These are phyloP conservation scores for Thrips palmi DNA, from an alignment of 1,140 invertebrate species.

Conservation along the genomic window DNA sequence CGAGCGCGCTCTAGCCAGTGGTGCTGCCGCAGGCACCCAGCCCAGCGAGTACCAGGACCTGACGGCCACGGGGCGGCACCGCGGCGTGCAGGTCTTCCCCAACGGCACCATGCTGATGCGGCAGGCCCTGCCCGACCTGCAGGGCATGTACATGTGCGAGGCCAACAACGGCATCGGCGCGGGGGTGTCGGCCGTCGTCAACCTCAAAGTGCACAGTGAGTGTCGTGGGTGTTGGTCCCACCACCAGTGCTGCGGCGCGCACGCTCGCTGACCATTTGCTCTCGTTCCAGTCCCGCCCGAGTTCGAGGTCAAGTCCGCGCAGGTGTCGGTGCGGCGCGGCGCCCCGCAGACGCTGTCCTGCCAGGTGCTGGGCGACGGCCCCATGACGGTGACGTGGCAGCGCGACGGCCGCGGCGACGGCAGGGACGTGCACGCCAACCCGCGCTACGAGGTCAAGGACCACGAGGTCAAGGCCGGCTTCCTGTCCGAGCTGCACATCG, in stretches of 20 bases:
- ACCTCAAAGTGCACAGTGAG: slow-evolving; percentile 43
- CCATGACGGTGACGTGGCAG: slow-evolving; percentile 40
- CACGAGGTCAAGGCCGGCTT: slow-evolving; percentile 28
- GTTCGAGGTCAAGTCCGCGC: slow-evolving; percentile 24
- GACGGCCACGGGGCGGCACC: slow-evolving; percentile 2
- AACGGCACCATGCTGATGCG: slow-evolving; percentile 31
- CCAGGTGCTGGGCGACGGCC: slow-evolving; percentile 38
- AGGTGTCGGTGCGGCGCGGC: slow-evolving; percentile 28
- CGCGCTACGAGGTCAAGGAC: slow-evolving; percentile 29
- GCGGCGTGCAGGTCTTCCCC: slow-evolving; percentile 10
- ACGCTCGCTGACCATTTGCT: not conserved
- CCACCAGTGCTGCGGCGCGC: slow-evolving; percentile 3
- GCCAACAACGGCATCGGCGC: slow-evolving; percentile 42
- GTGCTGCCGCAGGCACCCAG: slow-evolving; percentile 30
- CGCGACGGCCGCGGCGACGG: too few relatives aligned
- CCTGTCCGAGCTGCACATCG: slow-evolving; percentile 37
- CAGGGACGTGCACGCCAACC: slow-evolving; percentile 27
- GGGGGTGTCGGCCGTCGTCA: slow-evolving; percentile 42
- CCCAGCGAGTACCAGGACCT: slow-evolving; percentile 73
- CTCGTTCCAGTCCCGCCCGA: slow-evolving; percentile 23
- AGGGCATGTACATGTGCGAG: slow-evolving; percentile 37
- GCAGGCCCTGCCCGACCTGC: slow-evolving; percentile 31
- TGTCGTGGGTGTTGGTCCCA: not conserved
- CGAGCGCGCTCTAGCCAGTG: not conserved
- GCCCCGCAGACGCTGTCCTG: slow-evolving; percentile 31